Base-by-base conservation (phyloP, 2,888 invertebrate species). In the Hylaea fasciaria region DNA sequence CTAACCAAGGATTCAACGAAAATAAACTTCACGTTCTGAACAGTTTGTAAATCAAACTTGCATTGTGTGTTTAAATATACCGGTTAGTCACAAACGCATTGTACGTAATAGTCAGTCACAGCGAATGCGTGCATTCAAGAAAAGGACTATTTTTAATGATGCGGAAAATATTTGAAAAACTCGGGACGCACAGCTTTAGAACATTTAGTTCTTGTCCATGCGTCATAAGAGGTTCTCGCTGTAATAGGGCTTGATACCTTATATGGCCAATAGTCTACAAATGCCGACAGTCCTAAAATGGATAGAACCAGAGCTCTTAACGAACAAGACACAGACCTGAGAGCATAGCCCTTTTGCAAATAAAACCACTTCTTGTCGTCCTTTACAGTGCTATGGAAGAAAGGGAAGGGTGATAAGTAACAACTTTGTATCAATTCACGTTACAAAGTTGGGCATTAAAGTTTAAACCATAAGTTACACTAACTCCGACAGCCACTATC, bases 211-310 rank as follows among this genome's bases (percentile, higher is more conserved):
- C 60, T 59, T 62, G 44, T 61, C 14, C 41, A 46, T 63, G 48
- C 44, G 51, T 67, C 69, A 75, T 76, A 71, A 72, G 71, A 69
- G 68, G 68, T 58, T 61, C 61, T 66, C 58, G 64, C 65, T 65
- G 56, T 72, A 77, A 76, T 72, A 70, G 72, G 71, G 68, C 76
- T 69, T 58, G 74, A 71, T 74, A 69, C 83, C 83, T 64, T 84
- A 78, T 79, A 72, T 66, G 83, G 85, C 57, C 55, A 68, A 76
- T 69, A 74, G 74, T 66, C 77, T 62, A 72, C 72, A 78, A 77
- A 83, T 76, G 76, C 81, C 81, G 78, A 72, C 78, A 67, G 57
- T 62, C 83, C 83, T 80, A 78, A 88, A 82, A 87, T 79, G 86
- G 87, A 75, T 73, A 64, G 64, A 71, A 69, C 74, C 74, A 78